Evolutionary conservation across 1,140 invertebrate species (phyloP).

Genomic region (Sminthurinus signatus): DNA sequence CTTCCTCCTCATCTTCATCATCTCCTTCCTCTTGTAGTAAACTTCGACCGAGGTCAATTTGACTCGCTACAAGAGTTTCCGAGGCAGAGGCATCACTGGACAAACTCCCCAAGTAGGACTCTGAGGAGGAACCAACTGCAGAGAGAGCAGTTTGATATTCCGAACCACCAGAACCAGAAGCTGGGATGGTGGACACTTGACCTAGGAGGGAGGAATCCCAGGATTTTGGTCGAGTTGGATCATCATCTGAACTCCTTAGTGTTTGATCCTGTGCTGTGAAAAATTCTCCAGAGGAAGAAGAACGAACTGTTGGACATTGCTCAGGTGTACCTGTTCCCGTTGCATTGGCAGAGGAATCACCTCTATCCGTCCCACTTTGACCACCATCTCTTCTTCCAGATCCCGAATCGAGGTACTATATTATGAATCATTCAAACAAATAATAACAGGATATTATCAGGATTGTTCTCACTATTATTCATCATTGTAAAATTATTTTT

Average conservation of each 20-base stretch:
- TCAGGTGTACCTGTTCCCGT: conserved; percentile 22
- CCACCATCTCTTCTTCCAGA: conserved; percentile 3
- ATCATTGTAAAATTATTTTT: too few relatives aligned
- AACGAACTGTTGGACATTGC: conserved; percentile 19
- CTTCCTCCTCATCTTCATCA: conserved; percentile 14
- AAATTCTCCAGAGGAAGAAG: conserved; percentile 36
- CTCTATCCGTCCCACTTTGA: not conserved
- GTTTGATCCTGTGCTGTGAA: conserved; percentile 35
- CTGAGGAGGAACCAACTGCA: conserved; percentile 28
- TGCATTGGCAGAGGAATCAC: conserved; percentile 2
- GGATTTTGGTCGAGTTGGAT: conserved; percentile 35
- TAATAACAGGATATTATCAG: too few relatives aligned
- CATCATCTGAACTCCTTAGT: conserved; percentile 30
- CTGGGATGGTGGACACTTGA: conserved; percentile 31
- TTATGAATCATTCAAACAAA: too few relatives aligned
- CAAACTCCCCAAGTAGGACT: conserved; percentile 33
- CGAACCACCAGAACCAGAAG: conserved; percentile 50
- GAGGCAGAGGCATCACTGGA: conserved; percentile 52
- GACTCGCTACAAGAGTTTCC: conserved; percentile 78
- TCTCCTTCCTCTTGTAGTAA: conserved; percentile 42
- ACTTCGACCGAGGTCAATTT: conserved; percentile 50
- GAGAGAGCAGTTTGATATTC: conserved; percentile 81
- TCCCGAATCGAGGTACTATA: not conserved
- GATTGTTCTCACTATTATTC: too few relatives aligned
- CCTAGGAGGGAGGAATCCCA: conserved; percentile 37